Percentiles rank a stretch among this genome's conserved stretches.
phyloP scores from a whole-genome alignment of 2,797 vertebrate genomes.

The Diplodus sargus region DNA sequence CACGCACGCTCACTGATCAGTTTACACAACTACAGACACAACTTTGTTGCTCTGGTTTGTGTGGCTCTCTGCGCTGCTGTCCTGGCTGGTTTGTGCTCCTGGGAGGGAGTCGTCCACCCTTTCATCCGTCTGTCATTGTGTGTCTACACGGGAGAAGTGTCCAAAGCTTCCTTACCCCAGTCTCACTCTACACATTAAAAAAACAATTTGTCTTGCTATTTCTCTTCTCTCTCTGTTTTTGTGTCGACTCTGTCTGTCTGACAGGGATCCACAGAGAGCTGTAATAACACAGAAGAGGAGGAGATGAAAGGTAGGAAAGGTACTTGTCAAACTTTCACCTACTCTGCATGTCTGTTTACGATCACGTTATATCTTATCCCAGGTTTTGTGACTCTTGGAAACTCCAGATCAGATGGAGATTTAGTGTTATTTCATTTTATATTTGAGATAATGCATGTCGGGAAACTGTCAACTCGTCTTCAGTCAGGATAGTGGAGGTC shows the following conservation, averaged over 20 bases:
- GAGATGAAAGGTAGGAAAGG: constrained; percentile 98
- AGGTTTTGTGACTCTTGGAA: background rate
- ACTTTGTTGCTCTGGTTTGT: constrained; percentile 30
- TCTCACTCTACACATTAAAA: constrained; percentile 21
- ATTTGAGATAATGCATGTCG: constrained; percentile 17
- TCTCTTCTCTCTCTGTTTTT: constrained; percentile 22
- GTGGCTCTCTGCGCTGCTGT: constrained; percentile 64
- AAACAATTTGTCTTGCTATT: constrained; percentile 8
- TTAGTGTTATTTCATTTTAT: background rate
- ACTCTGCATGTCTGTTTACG: constrained; percentile 73
- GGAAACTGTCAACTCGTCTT: constrained; percentile 14
- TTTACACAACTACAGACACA: background rate
- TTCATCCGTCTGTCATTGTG: constrained; percentile 59
- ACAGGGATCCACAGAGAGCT: constrained; percentile 99
- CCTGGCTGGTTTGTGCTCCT: constrained; percentile 85
- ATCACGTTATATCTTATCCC: constrained; percentile 40
- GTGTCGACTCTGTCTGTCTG: constrained; percentile 36
- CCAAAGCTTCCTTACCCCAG: constrained; percentile 19
- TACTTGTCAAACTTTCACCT: constrained; percentile 84
- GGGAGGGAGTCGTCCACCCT: constrained; percentile 67
- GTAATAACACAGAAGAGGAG: constrained; percentile 98
- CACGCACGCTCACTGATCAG: constrained; percentile 10
- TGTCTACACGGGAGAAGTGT: constrained; percentile 27
- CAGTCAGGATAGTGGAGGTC: constrained; percentile 4
- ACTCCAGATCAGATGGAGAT: constrained; percentile 22